These are phyloP conservation scores for Aradophagus sp. DNA, from an alignment of 1,140 invertebrate genomes.

Conservation along the genomic window DNA sequence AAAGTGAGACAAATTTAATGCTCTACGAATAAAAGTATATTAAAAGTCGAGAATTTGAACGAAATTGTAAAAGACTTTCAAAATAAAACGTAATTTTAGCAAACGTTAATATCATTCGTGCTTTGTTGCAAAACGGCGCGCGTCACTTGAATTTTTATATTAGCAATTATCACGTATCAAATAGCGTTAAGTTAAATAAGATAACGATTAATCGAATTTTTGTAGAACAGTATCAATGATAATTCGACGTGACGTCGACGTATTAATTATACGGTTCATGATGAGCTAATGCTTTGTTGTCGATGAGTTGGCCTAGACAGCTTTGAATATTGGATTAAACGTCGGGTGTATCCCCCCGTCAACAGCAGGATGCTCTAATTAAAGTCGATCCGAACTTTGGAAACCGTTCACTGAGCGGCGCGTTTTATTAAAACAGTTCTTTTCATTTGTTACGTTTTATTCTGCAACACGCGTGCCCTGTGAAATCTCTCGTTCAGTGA, in stretches of 20 bases:
- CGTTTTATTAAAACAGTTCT: constrained; percentile 64
- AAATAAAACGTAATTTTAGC: too few relatives aligned
- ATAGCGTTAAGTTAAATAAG: too few relatives aligned
- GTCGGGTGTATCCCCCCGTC: constrained; percentile 64
- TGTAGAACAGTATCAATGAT: constrained; percentile 10
- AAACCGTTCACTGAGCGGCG: constrained; percentile 55
- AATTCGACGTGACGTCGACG: constrained; percentile 21
- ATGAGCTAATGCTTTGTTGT: constrained; percentile 59
- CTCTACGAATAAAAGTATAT: too few relatives aligned
- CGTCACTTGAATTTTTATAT: too few relatives aligned
- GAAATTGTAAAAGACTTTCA: too few relatives aligned
- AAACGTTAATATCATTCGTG: too few relatives aligned
- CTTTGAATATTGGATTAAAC: constrained; percentile 72
- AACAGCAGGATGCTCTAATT: constrained; percentile 71
- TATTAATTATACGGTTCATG: constrained; percentile 39
- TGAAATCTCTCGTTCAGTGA: constrained; percentile 14
- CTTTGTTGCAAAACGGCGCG: too few relatives aligned
- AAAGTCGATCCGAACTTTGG: constrained; percentile 66
- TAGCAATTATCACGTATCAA: too few relatives aligned
- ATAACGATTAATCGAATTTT: constrained; percentile 1
- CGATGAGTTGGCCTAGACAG: constrained; percentile 63
- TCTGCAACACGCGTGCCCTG: constrained; percentile 3
- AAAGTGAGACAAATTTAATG: too few relatives aligned
- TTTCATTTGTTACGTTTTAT: constrained; percentile 46
- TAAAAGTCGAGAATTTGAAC: too few relatives aligned